A percentile compares a stretch with the other conserved stretches of the same genome.
These are phyloP conservation scores for Caenorhabditis brenneri DNA, from an alignment of 1,140 invertebrate genomes.

Conservation along the genomic window DNA sequence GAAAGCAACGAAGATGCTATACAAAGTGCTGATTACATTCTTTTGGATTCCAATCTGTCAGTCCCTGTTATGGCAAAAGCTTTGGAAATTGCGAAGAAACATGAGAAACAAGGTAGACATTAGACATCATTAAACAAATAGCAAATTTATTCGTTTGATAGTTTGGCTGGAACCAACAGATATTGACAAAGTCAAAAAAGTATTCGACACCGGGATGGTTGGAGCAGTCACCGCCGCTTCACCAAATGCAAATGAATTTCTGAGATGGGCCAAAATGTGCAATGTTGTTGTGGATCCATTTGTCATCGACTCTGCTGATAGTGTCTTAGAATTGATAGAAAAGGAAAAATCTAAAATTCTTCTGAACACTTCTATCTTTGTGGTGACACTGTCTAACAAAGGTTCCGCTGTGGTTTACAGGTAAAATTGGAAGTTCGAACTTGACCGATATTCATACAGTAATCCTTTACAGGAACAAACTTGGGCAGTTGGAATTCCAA, in stretches of 20 bases:
- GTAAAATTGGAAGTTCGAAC: background rate
- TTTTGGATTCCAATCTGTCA: conserved; percentile 63
- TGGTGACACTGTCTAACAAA: background rate
- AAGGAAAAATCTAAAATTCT: conserved; percentile 27
- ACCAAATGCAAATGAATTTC: conserved; percentile 65
- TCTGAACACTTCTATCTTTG: background rate
- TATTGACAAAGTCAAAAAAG: conserved; percentile 59
- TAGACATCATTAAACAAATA: conserved; percentile 4
- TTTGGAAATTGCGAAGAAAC: conserved; percentile 44
- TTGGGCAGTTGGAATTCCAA: background rate
- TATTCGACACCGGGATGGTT: conserved; percentile 56
- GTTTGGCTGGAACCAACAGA: conserved; percentile 69
- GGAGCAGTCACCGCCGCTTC: conserved; percentile 56
- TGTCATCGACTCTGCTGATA: background rate
- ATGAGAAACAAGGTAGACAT: conserved; percentile 43
- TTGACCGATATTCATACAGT: background rate
- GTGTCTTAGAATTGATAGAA: conserved; percentile 50
- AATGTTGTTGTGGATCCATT: background rate
- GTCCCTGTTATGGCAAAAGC: conserved; percentile 48
- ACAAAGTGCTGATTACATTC: conserved; percentile 57
- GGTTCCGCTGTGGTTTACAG: conserved; percentile 2
- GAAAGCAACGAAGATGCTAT: conserved; percentile 55
- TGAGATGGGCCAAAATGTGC: conserved; percentile 47
- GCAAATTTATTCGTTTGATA: conserved; percentile 26
- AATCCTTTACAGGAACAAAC: background rate